Evolutionary conservation across 35 echinoderm and acorn worm genomes (phyloP).

Genomic region (Anneissia japonica): DNA sequence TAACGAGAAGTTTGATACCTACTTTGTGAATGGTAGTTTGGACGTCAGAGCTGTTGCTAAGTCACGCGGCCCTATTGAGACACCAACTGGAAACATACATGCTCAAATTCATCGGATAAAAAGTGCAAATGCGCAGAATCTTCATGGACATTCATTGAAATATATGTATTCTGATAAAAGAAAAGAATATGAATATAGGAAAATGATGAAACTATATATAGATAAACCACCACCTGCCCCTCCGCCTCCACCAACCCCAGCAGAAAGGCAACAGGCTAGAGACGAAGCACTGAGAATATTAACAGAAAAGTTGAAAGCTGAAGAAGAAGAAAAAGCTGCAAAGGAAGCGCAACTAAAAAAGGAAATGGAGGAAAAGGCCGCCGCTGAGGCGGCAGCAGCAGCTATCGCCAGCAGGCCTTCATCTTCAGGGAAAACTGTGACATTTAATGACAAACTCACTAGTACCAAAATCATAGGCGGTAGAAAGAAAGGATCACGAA

Average conservation of each 20-base stretch:
- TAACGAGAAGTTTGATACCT: constrained; percentile 33
- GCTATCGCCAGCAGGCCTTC: background rate
- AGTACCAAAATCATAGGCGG: constrained; percentile 35
- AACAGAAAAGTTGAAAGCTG: constrained; percentile 18
- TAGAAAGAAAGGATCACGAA: constrained; percentile 1
- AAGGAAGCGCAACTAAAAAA: constrained; percentile 1
- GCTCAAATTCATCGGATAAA: constrained; percentile 5
- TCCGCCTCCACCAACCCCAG: background rate
- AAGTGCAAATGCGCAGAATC: constrained; percentile 8
- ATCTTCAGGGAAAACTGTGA: constrained; percentile 14
- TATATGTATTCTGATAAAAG: constrained; percentile 20
- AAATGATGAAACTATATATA: background rate
- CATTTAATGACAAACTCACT: constrained; percentile 34
- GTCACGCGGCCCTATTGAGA: constrained; percentile 5
- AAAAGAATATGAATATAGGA: constrained; percentile 6
- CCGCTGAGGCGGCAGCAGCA: constrained; percentile 2
- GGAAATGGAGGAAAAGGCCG: background rate
- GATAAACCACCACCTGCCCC: background rate
- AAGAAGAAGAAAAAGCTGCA: constrained; percentile 9
- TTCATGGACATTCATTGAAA: constrained; percentile 6
- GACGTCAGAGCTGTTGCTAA: constrained; percentile 27
- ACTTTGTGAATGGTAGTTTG: constrained; percentile 24
- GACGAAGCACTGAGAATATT: constrained; percentile 20
- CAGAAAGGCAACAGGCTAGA: constrained; percentile 27
- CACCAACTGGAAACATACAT: constrained; percentile 2